Evolutionary conservation across 2,888 invertebrate genomes (phyloP), one percentile per base, ranked within the genome.

Genomic region (Phaedon cochleariae): DNA sequence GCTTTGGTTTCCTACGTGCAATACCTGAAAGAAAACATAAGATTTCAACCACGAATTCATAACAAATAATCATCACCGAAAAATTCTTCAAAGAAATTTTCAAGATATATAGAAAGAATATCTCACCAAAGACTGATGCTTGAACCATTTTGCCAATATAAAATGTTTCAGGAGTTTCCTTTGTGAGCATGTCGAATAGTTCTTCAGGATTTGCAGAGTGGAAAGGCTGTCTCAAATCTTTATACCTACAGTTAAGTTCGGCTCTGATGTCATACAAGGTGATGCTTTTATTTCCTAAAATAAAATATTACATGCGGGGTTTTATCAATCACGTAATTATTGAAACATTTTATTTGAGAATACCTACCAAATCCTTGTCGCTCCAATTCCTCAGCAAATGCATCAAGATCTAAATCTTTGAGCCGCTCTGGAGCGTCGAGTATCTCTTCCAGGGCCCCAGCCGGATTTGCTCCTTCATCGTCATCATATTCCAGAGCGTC

Each of bases 401-500:
- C 98, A 82, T 99, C 98, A 68, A 99, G 86, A 86, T 99, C 98
- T 29, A 99, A 87, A 82, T 99, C 99, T 82, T 96, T 96, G 22
- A 97, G 85, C 74, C 96, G 87, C 80, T 97, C 97, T 0, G 98
- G 98, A 7, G 95, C 92, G 82, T 98, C 97, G 0, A 99, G 86
- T 78, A 99, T 98, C 83, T 98, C 98, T 83, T 98, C 98, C 22
- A 99, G 85, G 12, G 99, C 98, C 0, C 96, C 96, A 0, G 98
- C 97, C 0, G 98, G 97, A 84, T 97, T 97, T 0, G 94, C 93
- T 74, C 96, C 97, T 80, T 97, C 97, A 78, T 98, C 98, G 78
- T 98, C 98, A 79, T 98, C 98, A 76, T 98, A 97, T 77, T 99
- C 99, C 52, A 99, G 85, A 0, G 99, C 99, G 84, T 99, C 99